These are phyloP conservation scores for Ptilodon capucinus DNA, from an alignment of 2,888 invertebrate species.

Conservation along the genomic window DNA sequence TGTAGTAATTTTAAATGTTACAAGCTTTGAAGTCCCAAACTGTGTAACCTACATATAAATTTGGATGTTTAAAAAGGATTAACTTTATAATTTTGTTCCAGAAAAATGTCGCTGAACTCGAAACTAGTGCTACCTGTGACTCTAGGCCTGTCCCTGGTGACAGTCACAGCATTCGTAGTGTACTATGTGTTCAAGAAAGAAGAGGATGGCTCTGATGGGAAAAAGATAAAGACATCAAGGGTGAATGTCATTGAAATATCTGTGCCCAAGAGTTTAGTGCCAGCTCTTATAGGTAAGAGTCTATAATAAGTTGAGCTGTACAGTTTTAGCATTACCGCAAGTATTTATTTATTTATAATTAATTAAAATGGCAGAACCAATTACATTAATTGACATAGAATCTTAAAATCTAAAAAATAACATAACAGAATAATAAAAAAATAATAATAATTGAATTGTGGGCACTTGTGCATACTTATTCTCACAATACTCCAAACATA, in stretches of 20 bases:
- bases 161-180: constrained; percentile 86
- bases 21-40: too few relatives aligned
- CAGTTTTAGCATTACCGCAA: too few relatives aligned
- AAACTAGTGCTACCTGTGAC: constrained; percentile 80
- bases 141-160: constrained; percentile 86
- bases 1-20: too few relatives aligned
- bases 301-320: too few relatives aligned
- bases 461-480: too few relatives aligned
- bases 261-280: constrained; percentile 85
- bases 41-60: background rate
- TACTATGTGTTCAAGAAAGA: constrained; percentile 87
- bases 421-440: too few relatives aligned
- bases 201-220: constrained; percentile 72
- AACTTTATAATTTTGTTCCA: constrained; percentile 28
- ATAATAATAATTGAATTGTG: too few relatives aligned
- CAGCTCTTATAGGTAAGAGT: constrained; percentile 85
- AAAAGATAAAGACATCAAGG: constrained; percentile 53
- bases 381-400: too few relatives aligned
- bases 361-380: too few relatives aligned
- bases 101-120: constrained; percentile 57
- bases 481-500: too few relatives aligned
- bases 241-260: constrained; percentile 79
- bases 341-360: too few relatives aligned
- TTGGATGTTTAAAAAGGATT: background rate
- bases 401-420: too few relatives aligned